A percentile compares a stretch with the other conserved stretches of the same genome.
phyloP scores from a whole-genome alignment of 2,888 invertebrate genomes.

The Pseudococcus jackbeardsleyi region DNA sequence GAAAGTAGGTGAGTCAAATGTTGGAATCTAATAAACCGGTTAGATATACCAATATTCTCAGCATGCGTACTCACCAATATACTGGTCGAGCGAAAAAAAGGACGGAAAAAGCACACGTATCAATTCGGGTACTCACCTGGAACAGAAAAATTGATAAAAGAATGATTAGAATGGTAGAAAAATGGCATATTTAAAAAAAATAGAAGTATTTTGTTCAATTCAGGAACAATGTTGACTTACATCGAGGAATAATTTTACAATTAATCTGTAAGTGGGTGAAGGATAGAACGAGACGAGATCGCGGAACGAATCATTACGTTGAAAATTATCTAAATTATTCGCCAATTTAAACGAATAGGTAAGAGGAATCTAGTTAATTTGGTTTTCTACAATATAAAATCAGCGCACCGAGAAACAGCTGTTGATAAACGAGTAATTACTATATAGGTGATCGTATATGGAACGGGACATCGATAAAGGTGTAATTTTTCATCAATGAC shows the following conservation, averaged over 20 bases:
- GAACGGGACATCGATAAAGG: constrained; percentile 44
- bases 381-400: not conserved
- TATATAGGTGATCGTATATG: constrained; percentile 22
- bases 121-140: constrained; percentile 3
- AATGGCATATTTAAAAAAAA: not conserved
- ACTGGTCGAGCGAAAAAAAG: not conserved
- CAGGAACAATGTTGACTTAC: constrained; percentile 2
- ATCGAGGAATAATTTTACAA: constrained; percentile 43
- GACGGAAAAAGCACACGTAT: not conserved
- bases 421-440: constrained; percentile 11
- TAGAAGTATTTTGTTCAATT: not conserved
- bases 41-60: not conserved
- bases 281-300: constrained; percentile 1
- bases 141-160: constrained; percentile 29
- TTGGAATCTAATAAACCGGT: constrained; percentile 42
- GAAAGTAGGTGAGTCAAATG: constrained; percentile 51
- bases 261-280: constrained; percentile 33
- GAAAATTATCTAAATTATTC: constrained; percentile 31
- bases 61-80: not conserved
- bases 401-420: not conserved
- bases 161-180: not conserved
- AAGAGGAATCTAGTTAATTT: not conserved
- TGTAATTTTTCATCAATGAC: constrained; percentile 41
- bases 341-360: constrained; percentile 6
- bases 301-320: constrained; percentile 40